Conservation (phyloP, 2,113 vertebrate genomes). For the Platysteira castanea region DNA sequence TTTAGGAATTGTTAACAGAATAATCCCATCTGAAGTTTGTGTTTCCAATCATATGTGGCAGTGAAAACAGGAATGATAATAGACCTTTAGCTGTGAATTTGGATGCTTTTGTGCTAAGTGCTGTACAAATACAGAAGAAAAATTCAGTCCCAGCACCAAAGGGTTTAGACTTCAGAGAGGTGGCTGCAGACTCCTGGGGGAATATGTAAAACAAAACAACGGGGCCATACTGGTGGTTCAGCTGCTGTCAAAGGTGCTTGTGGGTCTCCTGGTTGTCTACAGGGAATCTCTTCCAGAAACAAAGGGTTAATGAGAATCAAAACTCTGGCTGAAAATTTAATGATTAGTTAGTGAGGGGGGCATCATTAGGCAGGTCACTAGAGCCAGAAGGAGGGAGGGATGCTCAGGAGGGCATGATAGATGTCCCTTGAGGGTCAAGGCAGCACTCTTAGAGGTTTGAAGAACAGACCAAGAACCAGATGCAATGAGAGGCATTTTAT, state of each 20-base stretch:
- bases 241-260: not conserved
- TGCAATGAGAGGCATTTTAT: not conserved
- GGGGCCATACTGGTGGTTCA: not conserved
- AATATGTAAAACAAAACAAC: not conserved
- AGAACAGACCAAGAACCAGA: not conserved
- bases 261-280: not conserved
- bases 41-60: not conserved
- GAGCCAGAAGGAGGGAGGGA: not conserved
- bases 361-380: not conserved
- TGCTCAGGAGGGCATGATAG: not conserved
- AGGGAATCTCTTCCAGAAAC: not conserved
- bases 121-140: not conserved
- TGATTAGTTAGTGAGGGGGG: not conserved
- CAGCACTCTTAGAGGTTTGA: not conserved
- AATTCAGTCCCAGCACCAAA: not conserved
- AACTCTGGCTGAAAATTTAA: not conserved
- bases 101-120: not conserved
- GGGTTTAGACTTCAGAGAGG: not conserved
- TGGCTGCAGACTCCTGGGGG: not conserved
- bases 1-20: not conserved
- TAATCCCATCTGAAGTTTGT: not conserved
- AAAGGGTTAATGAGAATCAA: not conserved
- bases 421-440: accelerated
- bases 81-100: not conserved
- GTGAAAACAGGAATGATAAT: not conserved